Conservation (phyloP, 2,113 vertebrate species). For the Clinocottus analis region DNA sequence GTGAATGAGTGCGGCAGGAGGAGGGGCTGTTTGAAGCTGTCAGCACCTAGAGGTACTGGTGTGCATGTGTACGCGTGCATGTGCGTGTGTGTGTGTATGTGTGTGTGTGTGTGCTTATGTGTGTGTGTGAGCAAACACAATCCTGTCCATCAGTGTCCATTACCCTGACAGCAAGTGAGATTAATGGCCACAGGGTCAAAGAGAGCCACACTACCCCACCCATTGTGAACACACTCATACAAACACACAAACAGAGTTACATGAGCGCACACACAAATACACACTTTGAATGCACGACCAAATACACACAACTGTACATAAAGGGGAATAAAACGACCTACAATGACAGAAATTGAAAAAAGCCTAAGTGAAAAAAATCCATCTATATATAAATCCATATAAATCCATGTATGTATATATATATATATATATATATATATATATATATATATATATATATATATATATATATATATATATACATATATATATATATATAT, state of each 20-base stretch:
- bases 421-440: no score
- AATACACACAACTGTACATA: not conserved
- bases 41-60: conserved; percentile 60
- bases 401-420: no score
- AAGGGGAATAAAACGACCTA: not conserved
- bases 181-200: conserved; percentile 87
- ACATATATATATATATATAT: no score
- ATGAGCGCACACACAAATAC: conserved; percentile 33
- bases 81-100: conserved; percentile 7
- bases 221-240: conserved; percentile 50
- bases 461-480: no score
- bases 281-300: not conserved
- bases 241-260: conserved; percentile 33
- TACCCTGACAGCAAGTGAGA: conserved; percentile 85
- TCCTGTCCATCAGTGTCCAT: conserved; percentile 85
- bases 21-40: conserved; percentile 67
- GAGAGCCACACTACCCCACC: conserved; percentile 54
- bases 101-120: conserved; percentile 38
- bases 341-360: not conserved
- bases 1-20: conserved; percentile 68
- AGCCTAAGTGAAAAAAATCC: not conserved
- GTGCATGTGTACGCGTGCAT: conserved; percentile 32
- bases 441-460: no score
- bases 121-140: conserved; percentile 70
- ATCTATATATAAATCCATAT: no score